A percentile compares a stretch with the other conserved stretches of the same genome.
phyloP scores from a whole-genome alignment of 30 jellyfish, hydroid and myxozoan genomes.

The Rhopilema esculentum region DNA sequence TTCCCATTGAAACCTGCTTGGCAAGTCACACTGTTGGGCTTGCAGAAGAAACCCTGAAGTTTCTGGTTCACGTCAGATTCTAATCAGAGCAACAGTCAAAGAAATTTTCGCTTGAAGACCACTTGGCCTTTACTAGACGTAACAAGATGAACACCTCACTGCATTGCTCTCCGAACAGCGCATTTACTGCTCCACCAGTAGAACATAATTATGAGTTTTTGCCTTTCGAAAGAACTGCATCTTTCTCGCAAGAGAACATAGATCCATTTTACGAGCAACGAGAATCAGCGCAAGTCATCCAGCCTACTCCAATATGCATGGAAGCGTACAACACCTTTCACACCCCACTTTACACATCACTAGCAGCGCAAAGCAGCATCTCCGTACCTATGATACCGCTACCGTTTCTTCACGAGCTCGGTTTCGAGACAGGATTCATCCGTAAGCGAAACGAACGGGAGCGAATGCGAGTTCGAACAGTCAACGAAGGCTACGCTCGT shows the following conservation, averaged over 20 bases:
- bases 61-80: too few species aligned
- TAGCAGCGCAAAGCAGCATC: constrained; percentile 43
- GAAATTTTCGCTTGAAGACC: too few species aligned
- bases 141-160: constrained; percentile 58
- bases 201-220: constrained; percentile 53
- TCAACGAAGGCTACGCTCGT: constrained; percentile 94
- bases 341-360: constrained; percentile 32
- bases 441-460: constrained; percentile 96
- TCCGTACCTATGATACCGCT: constrained; percentile 64
- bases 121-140: too few species aligned
- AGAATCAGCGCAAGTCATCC: constrained; percentile 45
- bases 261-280: constrained; percentile 71
- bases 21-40: too few species aligned
- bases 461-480: constrained; percentile 95
- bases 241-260: constrained; percentile 41
- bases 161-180: constrained; percentile 69
- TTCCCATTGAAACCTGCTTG: too few species aligned
- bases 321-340: constrained; percentile 55
- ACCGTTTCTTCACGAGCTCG: constrained; percentile 73
- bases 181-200: constrained; percentile 42
- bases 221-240: constrained; percentile 41
- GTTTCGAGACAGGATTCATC: constrained; percentile 91
- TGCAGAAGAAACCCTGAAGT: too few species aligned
- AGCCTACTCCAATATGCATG: constrained; percentile 61
- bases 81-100: too few species aligned